Evolutionary conservation across 2,113 vertebrate species (phyloP), one percentile per base, ranked within the genome.

Genomic region (Pagrus major): DNA sequence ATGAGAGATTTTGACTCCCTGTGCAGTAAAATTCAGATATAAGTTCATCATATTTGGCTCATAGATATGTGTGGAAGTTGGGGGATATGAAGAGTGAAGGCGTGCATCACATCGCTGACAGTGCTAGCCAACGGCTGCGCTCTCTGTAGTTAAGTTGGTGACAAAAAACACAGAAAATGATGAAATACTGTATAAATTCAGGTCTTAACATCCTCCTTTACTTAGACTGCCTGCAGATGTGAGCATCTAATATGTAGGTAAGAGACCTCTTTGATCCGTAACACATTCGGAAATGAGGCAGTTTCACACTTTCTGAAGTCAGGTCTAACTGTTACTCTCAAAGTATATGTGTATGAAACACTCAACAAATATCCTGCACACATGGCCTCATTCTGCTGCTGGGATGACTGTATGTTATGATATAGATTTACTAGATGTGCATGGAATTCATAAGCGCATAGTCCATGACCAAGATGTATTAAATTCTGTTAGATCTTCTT

Each of bases 41-140:
- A 47, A 56, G 67, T 80, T 82, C 58, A 20, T 80, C 85, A 86
- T 59, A 80, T 86, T 85, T 67, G 59, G 65, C 61, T 78, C 55
- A 80, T 77, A 73, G 85, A 89, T 78, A 77, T 83, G 70, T 67
- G 79, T 87, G 81, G 73, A 78, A 85, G 78, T 73, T 91, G 55
- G 69, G 37, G 41, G 76, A 56, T 70, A 61, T 74, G 71, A 76
- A 61, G 54, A 47, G 71, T 44, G 72, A 86, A 85, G 60, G 63
- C 52, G 2, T 39, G 65, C 66, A 39, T 89, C 42, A 59, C 52
- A 15, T 27, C 64, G 39, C 59, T 83, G 37, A 71, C 54, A 52
- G 70, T 21, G 68, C 35, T 77, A 63, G 59, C 55, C 51, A 66
- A 35, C 14, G 37, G 74, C 73, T 67, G 27, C 54, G 37, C 44